Base-by-base conservation (phyloP, 2,113 vertebrate genomes). In the Leucopsar rothschildi region DNA sequence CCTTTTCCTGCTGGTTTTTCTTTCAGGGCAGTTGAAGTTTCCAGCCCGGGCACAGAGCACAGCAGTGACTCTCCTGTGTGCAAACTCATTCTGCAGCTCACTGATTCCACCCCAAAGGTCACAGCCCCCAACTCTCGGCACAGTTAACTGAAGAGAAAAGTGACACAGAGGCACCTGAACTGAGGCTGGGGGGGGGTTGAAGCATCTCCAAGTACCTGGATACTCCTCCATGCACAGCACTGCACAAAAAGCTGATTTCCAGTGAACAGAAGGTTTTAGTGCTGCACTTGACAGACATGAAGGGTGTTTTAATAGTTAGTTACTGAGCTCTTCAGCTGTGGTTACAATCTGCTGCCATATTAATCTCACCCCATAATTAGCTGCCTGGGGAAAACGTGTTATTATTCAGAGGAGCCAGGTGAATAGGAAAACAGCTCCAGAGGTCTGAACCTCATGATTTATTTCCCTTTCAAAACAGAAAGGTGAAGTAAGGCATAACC, bases 351-450 rank as follows among this genome's bases (percentile, higher is more conserved):
- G 94, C 90, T 91, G 71, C 95, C 60, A 35, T 56, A 96, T 96
- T 97, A 95, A 97, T 96, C 94, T 96, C 88, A 73, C 52, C 82
- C 89, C 92, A 76, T 98, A 98, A 98, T 98, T 96, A 97, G 96
- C 90, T 97, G 97, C 97, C 93, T 69, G 44, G 94, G 95, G 97
- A 97, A 97, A 97, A 94, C 4, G 2, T 39, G 39, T 37, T 78
- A 28, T 60, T 92, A 86, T 95, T 95, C 68, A 69, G 90, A 92
- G 85, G 77, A 92, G 81, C 35, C 55, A 63, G 64, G 77, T 92
- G 82, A 97, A 96, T 97, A 23, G 73, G n/a, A 95, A 96, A 96
- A 92, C 15, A 96, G 63, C 75, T 79, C 84, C 90, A 72, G 28
- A 49, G 77, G 76, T 56, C 63, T 31, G 40, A 86, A 83, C 66